Evolutionary conservation across 1,140 invertebrate species (phyloP).

Genomic region (Zophobas morio): DNA sequence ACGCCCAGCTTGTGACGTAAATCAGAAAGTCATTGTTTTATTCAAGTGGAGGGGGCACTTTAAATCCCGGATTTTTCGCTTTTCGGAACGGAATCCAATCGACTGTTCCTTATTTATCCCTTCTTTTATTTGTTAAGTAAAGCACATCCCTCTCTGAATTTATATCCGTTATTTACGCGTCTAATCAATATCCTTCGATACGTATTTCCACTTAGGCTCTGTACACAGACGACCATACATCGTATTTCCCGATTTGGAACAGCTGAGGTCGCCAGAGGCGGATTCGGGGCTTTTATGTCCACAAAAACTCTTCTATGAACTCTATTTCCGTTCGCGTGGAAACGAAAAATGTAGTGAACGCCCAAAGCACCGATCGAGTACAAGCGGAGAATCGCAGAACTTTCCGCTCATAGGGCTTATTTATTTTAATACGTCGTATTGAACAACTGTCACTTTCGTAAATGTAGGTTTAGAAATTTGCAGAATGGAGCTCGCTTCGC

Average conservation of each 20-base stretch:
- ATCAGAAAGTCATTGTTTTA: conserved; percentile 47
- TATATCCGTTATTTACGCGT: conserved; percentile 46
- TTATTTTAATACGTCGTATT: no score
- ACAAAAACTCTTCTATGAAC: no score
- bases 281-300: no score
- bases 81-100: conserved; percentile 33
- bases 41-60: background rate
- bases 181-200: conserved; percentile 37
- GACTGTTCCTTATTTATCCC: conserved; percentile 44
- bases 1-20: conserved; percentile 1
- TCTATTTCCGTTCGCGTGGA: no score
- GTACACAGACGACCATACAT: conserved; percentile 34
- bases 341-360: no score
- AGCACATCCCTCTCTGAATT: conserved; percentile 31
- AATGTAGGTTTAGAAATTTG: no score
- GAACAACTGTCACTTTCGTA: no score
- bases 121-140: conserved; percentile 49
- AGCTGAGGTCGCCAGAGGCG: background rate
- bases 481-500: no score
- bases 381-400: no score
- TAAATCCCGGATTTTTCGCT: conserved; percentile 12
- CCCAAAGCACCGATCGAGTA: no score
- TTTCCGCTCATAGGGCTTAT: no score
- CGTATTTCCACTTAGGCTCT: conserved; percentile 37
- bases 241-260: conserved; percentile 12